Evolutionary conservation across 2,888 invertebrate genomes (phyloP), one percentile per base, ranked within the genome.

Genomic region (Myopa tessellatipennis): DNA sequence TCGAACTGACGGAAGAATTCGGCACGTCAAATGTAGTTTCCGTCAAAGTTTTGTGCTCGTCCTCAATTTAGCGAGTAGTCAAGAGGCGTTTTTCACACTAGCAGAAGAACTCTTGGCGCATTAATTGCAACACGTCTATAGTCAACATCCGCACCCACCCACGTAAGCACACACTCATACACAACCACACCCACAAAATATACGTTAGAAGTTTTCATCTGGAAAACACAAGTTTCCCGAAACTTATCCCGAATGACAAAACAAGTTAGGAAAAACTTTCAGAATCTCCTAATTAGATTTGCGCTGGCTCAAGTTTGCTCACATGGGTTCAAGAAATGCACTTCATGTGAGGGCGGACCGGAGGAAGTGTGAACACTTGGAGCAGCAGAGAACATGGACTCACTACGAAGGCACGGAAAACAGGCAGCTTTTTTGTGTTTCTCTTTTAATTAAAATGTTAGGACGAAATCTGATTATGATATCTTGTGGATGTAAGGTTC

Each of bases 231-330:
- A 74, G 50, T 65, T 65, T 55, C 6, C 63, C 3, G 10, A 74
- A 74, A 74, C 74, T 40, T 74, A 50, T 73, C 36, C 34, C 45
- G 38, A 73, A 38, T 67, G 58, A 74, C 74, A 68, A 68, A 74
- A 68, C 67, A 55, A 68, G 74, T 74, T 74, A 40, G 73, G 76
- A 77, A 80, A 78, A 80, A 77, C 78, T 80, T 80, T 80, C 74
- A 77, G 70, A 80, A 80, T 80, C 74, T 80, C 76, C 77, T 80
- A 80, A 80, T 80, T 80, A 80, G 78, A 80, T 80, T 79, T 79
- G 73, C 70, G 70, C 69, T 73, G 72, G 60, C 79, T 78, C 50
- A 78, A 78, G 76, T 78, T 78, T 77, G 74, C 74, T 77, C 58
- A 65, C 77, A 52, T 69, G 72, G 77, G 65, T 67, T 50, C 1